Evolutionary conservation across 2,113 vertebrate species (phyloP).

Genomic region (Actenoides lindsayi): DNA sequence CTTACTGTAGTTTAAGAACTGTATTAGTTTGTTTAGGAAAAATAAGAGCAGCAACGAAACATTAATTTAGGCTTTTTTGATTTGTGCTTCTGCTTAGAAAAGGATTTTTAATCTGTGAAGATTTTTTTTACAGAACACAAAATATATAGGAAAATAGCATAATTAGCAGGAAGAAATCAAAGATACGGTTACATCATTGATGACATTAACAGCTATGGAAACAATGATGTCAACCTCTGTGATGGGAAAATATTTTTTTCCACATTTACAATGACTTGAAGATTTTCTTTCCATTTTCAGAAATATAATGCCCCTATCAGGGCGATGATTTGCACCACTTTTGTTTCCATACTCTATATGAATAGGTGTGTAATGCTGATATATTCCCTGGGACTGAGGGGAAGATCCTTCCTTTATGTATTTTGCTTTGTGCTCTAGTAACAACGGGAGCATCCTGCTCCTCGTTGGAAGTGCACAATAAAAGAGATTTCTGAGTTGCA

Average conservation of each 20-base stretch:
- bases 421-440: neutral
- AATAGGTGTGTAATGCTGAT: neutral
- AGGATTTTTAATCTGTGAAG: neutral
- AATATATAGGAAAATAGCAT: conserved; percentile 7
- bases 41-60: neutral
- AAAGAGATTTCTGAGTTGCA: neutral
- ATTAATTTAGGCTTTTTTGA: conserved; percentile 6
- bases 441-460: neutral
- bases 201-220: conserved; percentile 39
- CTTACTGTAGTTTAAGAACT: neutral
- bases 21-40: neutral
- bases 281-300: neutral
- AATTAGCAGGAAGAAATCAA: conserved; percentile 55
- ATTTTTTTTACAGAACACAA: conserved; percentile 42
- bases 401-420: neutral
- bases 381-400: neutral
- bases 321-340: neutral
- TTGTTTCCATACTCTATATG: neutral
- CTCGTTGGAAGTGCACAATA: neutral
- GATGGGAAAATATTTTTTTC: neutral
- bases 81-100: conserved; percentile 28
- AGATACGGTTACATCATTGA: neutral
- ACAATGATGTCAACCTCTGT: conserved; percentile 22
- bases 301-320: neutral
- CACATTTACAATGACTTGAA: neutral